phyloP scores from a whole-genome alignment of 37 sponge, comb jelly and placozoan species.

The Geodia barretti region DNA sequence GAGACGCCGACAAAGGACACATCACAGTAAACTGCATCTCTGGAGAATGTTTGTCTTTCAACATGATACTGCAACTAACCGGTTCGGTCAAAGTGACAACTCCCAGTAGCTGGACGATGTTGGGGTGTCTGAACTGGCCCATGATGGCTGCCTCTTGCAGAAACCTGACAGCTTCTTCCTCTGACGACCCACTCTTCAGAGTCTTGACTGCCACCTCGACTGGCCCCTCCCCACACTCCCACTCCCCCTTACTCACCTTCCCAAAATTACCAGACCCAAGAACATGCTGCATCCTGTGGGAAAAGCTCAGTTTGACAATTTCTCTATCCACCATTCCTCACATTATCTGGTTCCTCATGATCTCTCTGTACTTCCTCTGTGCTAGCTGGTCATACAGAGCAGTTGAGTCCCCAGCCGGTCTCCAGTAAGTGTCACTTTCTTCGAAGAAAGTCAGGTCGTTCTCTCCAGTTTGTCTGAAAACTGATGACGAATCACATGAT shows the following conservation, averaged over 20 bases:
- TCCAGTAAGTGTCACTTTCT: constrained; percentile 37
- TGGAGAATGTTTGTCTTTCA: not conserved
- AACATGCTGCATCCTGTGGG: not conserved
- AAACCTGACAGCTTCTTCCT: constrained; percentile 45
- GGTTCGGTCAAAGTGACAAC: constrained; percentile 60
- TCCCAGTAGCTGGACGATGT: constrained; percentile 46
- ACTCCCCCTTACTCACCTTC: constrained; percentile 24
- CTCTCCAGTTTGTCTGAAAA: too few relatives aligned
- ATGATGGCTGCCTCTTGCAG: constrained; percentile 62
- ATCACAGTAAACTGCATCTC: too few relatives aligned
- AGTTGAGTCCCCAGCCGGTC: constrained; percentile 18
- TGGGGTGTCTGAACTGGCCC: constrained; percentile 50
- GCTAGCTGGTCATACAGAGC: constrained; percentile 48
- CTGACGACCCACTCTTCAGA: constrained; percentile 12
- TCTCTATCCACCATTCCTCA: too few relatives aligned
- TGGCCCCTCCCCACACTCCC: constrained; percentile 8
- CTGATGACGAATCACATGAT: too few relatives aligned
- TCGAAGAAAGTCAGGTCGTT: constrained; percentile 27
- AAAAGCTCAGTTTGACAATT: too few relatives aligned
- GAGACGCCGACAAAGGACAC: not conserved
- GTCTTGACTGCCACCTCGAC: constrained; percentile 45
- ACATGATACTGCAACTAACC: constrained; percentile 9
- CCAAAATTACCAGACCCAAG: constrained; percentile 58
- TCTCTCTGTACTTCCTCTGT: constrained; percentile 43
- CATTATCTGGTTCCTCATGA: constrained; percentile 27